Conservation (phyloP, 1,140 invertebrate genomes). For the Aphaenogaster floridana region DNA sequence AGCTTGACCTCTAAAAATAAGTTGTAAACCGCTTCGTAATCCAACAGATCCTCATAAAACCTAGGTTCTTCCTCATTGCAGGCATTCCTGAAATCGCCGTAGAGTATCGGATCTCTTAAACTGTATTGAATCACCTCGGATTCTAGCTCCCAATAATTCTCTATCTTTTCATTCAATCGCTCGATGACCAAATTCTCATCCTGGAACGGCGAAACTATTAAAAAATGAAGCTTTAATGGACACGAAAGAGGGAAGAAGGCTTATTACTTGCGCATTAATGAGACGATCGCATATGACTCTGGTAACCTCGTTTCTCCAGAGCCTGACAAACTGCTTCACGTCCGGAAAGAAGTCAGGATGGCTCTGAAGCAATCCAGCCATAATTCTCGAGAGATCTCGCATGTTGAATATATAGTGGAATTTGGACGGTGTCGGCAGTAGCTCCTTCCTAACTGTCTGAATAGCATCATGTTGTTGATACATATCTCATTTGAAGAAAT, state of each 20-base stretch:
- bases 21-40: constrained; percentile 94
- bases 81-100: constrained; percentile 95
- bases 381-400: constrained; percentile 94
- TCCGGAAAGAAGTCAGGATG: constrained; percentile 90
- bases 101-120: constrained; percentile 93
- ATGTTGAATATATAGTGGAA: constrained; percentile 98
- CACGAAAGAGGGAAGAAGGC: neutral
- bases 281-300: constrained; percentile 95
- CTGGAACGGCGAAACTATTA: constrained; percentile 72
- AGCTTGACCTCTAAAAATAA: constrained; percentile 93
- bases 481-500: constrained; percentile 16
- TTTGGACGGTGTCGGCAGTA: constrained; percentile 96
- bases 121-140: constrained; percentile 89
- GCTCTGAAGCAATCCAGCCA: constrained; percentile 92
- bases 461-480: constrained; percentile 1
- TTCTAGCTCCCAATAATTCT: constrained; percentile 86
- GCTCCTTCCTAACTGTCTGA: constrained; percentile 88
- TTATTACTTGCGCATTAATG: constrained; percentile 90
- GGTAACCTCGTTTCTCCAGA: constrained; percentile 96
- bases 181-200: constrained; percentile 86
- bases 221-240: neutral
- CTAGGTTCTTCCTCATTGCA: constrained; percentile 92
- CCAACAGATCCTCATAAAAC: constrained; percentile 95
- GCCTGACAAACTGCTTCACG: constrained; percentile 91
- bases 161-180: constrained; percentile 86